phyloP scores from a whole-genome alignment of 1,140 invertebrate species.

The Atta texana region DNA sequence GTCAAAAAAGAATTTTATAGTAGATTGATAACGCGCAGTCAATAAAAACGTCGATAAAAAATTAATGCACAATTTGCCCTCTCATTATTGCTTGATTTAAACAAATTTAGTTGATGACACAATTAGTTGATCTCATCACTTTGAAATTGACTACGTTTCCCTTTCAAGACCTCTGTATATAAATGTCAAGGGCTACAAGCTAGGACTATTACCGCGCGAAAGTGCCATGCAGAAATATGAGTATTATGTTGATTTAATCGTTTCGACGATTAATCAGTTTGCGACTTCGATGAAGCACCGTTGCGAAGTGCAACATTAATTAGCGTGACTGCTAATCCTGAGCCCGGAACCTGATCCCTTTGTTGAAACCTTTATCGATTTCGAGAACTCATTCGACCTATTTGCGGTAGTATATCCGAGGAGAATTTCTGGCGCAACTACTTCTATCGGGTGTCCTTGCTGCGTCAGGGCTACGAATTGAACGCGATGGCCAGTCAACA shows the following conservation, averaged over 20 bases:
- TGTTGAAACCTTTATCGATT: not conserved
- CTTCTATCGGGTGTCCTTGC: slow-evolving; percentile 99
- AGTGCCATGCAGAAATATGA: not conserved
- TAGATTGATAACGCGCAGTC: not conserved
- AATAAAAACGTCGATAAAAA: not conserved
- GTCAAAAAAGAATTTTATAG: not conserved
- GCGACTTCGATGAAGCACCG: not conserved
- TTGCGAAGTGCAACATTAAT: slow-evolving; percentile 32
- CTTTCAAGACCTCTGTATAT: not conserved
- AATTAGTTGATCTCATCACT: slow-evolving; percentile 8
- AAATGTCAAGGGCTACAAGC: slow-evolving; percentile 13
- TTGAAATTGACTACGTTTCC: not conserved
- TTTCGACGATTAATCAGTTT: slow-evolving; percentile 11
- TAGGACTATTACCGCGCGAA: slow-evolving; percentile 33
- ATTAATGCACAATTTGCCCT: not conserved
- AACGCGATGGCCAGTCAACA: slow-evolving; percentile 88
- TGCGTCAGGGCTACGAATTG: slow-evolving; percentile 97
- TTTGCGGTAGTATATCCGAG: slow-evolving; percentile 94
- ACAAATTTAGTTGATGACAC: not conserved
- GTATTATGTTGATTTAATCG: slow-evolving; percentile 4
- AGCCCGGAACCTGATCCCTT: not conserved
- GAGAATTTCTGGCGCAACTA: slow-evolving; percentile 99
- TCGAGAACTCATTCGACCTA: not conserved
- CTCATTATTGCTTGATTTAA: not conserved
- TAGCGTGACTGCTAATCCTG: not conserved